Base-by-base conservation (phyloP, 2,113 vertebrate genomes). In the Nestor notabilis region DNA sequence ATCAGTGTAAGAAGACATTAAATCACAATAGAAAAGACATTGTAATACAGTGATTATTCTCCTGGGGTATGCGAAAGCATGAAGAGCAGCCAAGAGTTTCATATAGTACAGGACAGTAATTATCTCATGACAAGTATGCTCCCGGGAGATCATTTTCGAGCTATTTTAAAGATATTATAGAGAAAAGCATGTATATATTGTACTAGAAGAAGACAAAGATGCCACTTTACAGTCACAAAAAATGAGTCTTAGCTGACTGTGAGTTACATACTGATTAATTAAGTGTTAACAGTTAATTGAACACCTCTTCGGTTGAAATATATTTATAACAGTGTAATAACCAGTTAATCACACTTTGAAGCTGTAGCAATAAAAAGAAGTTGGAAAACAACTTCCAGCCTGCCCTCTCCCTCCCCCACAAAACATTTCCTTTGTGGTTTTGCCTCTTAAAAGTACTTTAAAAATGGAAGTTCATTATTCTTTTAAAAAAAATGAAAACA, bases 1-100 rank as follows among this genome's bases (percentile, higher is more conserved):
- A 90, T 96, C 94, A 95, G 50, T 20, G 16, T 50, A 71, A 72
- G 60, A 76, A 78, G 41, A 65, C 56, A 95, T 76, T 94, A 93
- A 94, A 93, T 86, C 84, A 94, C 78, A 82, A 82, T 79, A 61
- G 79, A 79, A 94, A 94, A 86, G 69, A 47, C 69, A 89, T 66
- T 82, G 77, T 61, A 88, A 46, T 24, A 23, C 24, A 80, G 19
- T 94, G 90, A 97, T 96, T 94, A 91, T 77, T 91, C 81, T 77
- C 69, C 53, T 68, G 84, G 64, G 90, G 66, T 89, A 56, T 23
- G 47, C 75, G 94, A 60, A 85, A 74, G n/a, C 46, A 65, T 28
- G 61, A 95, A 83, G 72, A 92, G 81, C 89, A 95, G 91, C 66
- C 95, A 97, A 94, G 89, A 92, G 87, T 85, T 93, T 94, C 56